phyloP scores from a whole-genome alignment of 2,113 vertebrate species.

The Hepsetus odoe region DNA sequence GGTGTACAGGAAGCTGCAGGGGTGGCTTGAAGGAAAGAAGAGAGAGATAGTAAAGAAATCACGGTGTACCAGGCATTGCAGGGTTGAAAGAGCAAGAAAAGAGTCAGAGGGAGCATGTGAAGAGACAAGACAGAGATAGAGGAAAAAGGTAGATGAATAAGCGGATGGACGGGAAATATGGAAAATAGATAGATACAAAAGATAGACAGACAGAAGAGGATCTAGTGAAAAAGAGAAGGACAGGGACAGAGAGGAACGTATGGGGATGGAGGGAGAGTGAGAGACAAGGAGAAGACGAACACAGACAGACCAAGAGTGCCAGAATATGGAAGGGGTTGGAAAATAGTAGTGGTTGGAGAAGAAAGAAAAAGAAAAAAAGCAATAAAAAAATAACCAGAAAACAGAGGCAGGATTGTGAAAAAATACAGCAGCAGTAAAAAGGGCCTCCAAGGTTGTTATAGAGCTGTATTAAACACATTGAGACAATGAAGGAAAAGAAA shows the following conservation, averaged over 20 bases:
- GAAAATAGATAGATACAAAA: too few relatives aligned
- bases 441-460: constrained; percentile 68
- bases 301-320: constrained; percentile 17
- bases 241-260: too few relatives aligned
- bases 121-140: too few relatives aligned
- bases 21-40: neutral
- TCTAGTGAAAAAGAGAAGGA: too few relatives aligned
- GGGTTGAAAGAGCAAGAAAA: neutral
- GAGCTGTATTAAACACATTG: constrained; percentile 57
- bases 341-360: too few relatives aligned
- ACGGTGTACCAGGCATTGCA: neutral
- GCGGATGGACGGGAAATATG: too few relatives aligned
- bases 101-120: too few relatives aligned
- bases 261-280: neutral
- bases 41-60: neutral
- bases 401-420: constrained; percentile 59
- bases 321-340: neutral
- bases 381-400: constrained; percentile 40
- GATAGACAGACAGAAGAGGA: too few relatives aligned
- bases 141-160: too few relatives aligned
- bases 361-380: constrained; percentile 29
- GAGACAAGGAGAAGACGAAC: neutral
- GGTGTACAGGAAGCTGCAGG: neutral
- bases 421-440: constrained; percentile 52
- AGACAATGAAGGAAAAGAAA: constrained; percentile 43